phyloP scores from a whole-genome alignment of 2,888 invertebrate genomes.

The Halocaridina rubra region DNA sequence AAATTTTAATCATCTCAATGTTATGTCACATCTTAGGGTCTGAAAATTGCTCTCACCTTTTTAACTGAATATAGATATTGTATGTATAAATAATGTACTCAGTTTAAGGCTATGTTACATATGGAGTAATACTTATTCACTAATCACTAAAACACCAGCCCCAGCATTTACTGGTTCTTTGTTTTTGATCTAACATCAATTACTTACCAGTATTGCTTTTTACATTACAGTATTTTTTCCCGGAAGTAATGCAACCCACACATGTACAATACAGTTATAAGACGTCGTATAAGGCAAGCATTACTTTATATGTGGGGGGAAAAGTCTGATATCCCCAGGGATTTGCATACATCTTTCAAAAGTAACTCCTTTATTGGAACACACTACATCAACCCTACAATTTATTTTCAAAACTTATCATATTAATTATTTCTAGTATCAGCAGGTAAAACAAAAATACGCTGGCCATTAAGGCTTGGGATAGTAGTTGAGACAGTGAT shows the following conservation, averaged over 20 bases:
- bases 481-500: too few species aligned
- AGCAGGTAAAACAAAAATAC: not conserved
- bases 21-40: slow-evolving; percentile 14
- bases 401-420: too few species aligned
- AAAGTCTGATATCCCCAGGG: not conserved
- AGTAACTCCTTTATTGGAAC: not conserved
- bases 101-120: slow-evolving; percentile 54
- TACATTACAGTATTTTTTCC: not conserved
- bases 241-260: not conserved
- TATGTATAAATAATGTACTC: slow-evolving; percentile 45
- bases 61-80: slow-evolving; percentile 43
- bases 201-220: not conserved
- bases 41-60: slow-evolving; percentile 52
- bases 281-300: not conserved
- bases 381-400: not conserved
- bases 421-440: too few species aligned
- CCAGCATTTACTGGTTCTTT: not conserved
- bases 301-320: not conserved
- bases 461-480: not conserved
- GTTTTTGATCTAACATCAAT: not conserved
- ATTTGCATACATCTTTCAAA: not conserved
- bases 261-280: not conserved
- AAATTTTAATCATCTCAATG: not conserved
- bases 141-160: slow-evolving; percentile 33
- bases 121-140: slow-evolving; percentile 53